Conservation (phyloP, 2,797 vertebrate genomes). For the Fistularia tabacaria region DNA sequence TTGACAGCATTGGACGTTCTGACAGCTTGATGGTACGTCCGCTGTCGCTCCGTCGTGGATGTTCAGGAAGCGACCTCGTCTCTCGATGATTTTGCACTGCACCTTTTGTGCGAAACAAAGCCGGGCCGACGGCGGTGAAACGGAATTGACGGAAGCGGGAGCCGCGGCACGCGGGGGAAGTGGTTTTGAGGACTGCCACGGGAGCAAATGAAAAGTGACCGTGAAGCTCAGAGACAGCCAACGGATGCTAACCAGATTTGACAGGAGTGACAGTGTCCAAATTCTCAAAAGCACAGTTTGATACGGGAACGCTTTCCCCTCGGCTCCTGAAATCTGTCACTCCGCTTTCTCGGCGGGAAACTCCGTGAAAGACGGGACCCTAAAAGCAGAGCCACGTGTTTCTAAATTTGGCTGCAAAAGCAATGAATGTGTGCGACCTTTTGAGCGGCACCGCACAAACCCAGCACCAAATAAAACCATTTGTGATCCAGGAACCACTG, state of each 20-base stretch:
- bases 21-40: no score
- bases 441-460: no score
- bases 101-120: conserved; percentile 21
- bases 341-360: conserved; percentile 5
- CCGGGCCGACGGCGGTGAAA: conserved; percentile 13
- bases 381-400: no score
- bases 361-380: neutral
- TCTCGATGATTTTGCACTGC: no score
- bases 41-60: no score
- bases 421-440: no score
- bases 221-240: conserved; percentile 1
- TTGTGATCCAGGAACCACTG: no score
- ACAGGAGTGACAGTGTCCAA: conserved; percentile 20
- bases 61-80: no score
- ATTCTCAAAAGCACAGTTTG: conserved; percentile 17
- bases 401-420: no score
- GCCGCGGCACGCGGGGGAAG: conserved; percentile 11
- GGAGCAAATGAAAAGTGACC: conserved; percentile 46
- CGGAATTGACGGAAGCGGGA: conserved; percentile 31
- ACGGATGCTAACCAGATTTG: conserved; percentile 30
- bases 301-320: conserved; percentile 9
- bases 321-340: conserved; percentile 27
- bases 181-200: conserved; percentile 12
- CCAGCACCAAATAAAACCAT: no score
- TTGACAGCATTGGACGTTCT: no score